These are phyloP conservation scores for Acropora yongei DNA, from an alignment of 64 coral and sea anemone genomes.

Conservation along the genomic window DNA sequence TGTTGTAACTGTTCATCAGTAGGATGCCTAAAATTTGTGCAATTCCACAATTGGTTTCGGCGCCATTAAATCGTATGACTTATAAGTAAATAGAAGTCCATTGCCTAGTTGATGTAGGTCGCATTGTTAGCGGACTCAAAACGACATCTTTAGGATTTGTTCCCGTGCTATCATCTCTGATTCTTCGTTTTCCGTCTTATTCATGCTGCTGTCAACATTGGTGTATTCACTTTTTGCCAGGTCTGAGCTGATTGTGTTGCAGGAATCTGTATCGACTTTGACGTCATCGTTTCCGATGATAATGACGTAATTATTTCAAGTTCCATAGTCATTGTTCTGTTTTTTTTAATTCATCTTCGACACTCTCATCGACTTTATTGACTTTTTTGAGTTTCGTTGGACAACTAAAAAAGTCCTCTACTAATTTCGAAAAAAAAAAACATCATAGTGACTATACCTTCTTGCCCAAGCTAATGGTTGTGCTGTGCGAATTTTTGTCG, in stretches of 20 bases:
- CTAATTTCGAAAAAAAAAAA: not conserved
- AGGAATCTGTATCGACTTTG: slow-evolving; percentile 23
- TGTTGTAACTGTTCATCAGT: too few relatives aligned
- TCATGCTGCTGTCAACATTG: slow-evolving; percentile 26
- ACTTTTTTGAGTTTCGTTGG: not conserved
- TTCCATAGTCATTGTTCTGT: not conserved
- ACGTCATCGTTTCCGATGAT: slow-evolving; percentile 26
- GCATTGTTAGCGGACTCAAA: too few relatives aligned
- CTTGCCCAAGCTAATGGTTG: not conserved
- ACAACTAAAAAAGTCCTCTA: not conserved
- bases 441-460: too few relatives aligned
- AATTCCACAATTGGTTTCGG: too few relatives aligned
- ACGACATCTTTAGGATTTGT: too few relatives aligned
- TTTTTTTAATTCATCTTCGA: not conserved
- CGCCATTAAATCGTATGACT: too few relatives aligned
- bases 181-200: not conserved
- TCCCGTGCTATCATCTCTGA: too few relatives aligned
- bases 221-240: slow-evolving; percentile 33
- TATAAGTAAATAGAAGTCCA: too few relatives aligned
- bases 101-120: too few relatives aligned
- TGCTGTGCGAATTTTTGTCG: not conserved
- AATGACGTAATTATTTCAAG: slow-evolving; percentile 25
- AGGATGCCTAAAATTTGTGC: too few relatives aligned
- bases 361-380: too few relatives aligned
- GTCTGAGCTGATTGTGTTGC: slow-evolving; percentile 3